Evolutionary conservation across 2,888 invertebrate species (phyloP), one percentile per base, ranked within the genome.

Genomic region (Lasioglossum malachurum): DNA sequence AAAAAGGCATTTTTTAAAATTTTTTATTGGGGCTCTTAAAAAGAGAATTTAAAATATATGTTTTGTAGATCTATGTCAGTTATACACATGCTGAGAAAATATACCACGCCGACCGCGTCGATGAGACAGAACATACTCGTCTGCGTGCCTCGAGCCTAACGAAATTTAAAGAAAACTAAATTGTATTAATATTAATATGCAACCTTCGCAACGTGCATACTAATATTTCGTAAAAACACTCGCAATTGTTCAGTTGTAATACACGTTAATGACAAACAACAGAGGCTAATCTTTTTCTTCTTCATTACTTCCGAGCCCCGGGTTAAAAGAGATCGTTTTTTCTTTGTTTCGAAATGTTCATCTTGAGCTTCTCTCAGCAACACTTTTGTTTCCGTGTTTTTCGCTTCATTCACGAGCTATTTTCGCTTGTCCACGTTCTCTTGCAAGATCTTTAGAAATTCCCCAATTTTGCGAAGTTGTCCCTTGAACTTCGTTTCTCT

Each of bases 341-440:
- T 64, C 64, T 64, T 64, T 31, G 64, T 27, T 27, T 31, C 31
- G 64, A 64, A 64, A 64, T 64, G 31, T 64, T 64, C 64, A 8
- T 64, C 64, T 64, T 64, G 64, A 16, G 64, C 64, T 31, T 27
- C 35, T 64, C 64, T 64, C 19, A 3, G 64, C 35, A 64, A 64
- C 31, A 64, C 64, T 64, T 64, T 64, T 64, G 35, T 64, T 64
- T 64, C 31, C 64, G 16, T 31, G 64, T 64, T 64, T 31, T 64
- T 8, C 64, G 64, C 1, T 27, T 19, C 64, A 35, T 64, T 64
- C 64, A 64, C 2, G 64, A 19, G 64, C 31, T 64, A 64, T 64
- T 64, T 64, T 64, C 19, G 64, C 31, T 64, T 64, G 16, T 31
- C 14, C 5, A 64, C 31, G 31, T 31, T 64, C 31, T 19, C 27